Evolutionary conservation across 2,888 invertebrate genomes (phyloP), one percentile per base, ranked within the genome.

Genomic region (Peribatodes rhomboidaria): DNA sequence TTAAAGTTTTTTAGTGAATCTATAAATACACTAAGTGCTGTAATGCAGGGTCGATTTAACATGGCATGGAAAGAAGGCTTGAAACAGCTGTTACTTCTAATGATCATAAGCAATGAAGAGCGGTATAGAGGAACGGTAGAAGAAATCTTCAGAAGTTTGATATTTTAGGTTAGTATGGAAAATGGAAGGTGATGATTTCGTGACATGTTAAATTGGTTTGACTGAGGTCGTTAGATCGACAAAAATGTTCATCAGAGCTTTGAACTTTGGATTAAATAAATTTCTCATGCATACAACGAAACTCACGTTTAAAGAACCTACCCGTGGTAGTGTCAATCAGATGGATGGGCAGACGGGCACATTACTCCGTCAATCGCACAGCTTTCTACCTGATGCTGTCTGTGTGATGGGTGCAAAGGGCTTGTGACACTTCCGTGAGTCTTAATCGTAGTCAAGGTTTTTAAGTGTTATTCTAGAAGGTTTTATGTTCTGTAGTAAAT

Each of bases 261-360:
- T 27, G 27, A 27, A 6, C 6, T 33, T 50, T 35, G 13, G 18
- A 1, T 6, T 11, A 50, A 33, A 13, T 20, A 10, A 27, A 46
- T 8, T 49, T n/a, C 1, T 33, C 9, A 14, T 9, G 20, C 18
- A 49, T 16, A 16, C 10, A 49, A n/a, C 11, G 11, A 49, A 49
- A 11, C 11, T 6, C 14, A 27, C 8, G 22, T 46, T n/a, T n/a
- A 22, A 8, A n/a, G 14, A 20, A 33, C 31, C 11, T 35, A 35
- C 35, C 27, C 3, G 27, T 4, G 27, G 6, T 16, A 35, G 37
- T 46, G 27, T 14, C 35, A 37, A 13, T 49, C 39, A 69, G 74
- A 75, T 70, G 63, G 80, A 79, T 76, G 72, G 72, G 73, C 78
- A 75, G 79, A 70, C 72, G 72, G 76, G 62, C 62, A 60, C 76